These are phyloP conservation scores for Harmothoe impar DNA, from an alignment of 2,888 invertebrate genomes.

Conservation along the genomic window DNA sequence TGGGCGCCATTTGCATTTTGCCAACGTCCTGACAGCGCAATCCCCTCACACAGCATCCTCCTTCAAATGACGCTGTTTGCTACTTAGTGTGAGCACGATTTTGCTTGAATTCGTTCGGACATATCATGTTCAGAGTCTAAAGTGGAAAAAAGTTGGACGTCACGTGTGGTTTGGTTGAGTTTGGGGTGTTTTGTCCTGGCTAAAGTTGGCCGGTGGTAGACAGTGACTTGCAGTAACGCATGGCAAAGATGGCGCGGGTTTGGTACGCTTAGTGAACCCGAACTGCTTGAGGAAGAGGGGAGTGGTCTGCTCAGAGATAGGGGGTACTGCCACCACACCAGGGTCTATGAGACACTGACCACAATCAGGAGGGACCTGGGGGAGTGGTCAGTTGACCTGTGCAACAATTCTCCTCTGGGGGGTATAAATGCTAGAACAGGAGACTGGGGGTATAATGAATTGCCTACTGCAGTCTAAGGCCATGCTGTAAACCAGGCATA, in stretches of 20 bases:
- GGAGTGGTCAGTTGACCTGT: slow-evolving; percentile 9
- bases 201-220: neutral
- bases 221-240: neutral
- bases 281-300: neutral
- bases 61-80: too few relatives aligned
- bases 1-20: too few relatives aligned
- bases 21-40: too few relatives aligned
- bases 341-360: too few relatives aligned
- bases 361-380: too few relatives aligned
- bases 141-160: neutral
- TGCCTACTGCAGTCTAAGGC: neutral
- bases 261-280: neutral
- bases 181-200: neutral
- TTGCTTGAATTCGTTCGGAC: neutral
- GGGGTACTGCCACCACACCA: too few relatives aligned
- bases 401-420: neutral
- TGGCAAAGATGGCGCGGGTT: neutral
- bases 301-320: too few relatives aligned
- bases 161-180: neutral
- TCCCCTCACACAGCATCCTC: too few relatives aligned
- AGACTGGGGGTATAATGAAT: neutral
- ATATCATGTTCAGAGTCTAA: neutral
- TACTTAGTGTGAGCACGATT: neutral
- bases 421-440: slow-evolving; percentile 15
- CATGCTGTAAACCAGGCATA: neutral